These are phyloP conservation scores for Physeter macrocephalus DNA, from an alignment of 2,113 vertebrate genomes.

Conservation along the genomic window DNA sequence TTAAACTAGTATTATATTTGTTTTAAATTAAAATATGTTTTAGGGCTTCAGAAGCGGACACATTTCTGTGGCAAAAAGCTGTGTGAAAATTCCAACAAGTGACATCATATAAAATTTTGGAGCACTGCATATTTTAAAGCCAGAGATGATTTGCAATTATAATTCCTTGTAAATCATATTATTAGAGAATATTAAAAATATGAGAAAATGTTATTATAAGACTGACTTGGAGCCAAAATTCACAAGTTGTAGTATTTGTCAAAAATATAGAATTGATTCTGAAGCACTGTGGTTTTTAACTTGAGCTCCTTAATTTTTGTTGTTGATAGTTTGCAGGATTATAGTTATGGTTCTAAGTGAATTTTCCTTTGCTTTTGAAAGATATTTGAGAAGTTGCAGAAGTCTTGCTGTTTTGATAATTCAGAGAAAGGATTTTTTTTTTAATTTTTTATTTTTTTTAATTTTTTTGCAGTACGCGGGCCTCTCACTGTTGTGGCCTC, in stretches of 20 bases:
- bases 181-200: conserved; percentile 1
- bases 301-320: background rate
- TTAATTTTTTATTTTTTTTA: too few relatives aligned
- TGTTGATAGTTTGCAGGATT: background rate
- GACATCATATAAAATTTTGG: background rate
- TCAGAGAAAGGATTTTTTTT: background rate
- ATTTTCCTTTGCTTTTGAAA: background rate
- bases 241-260: background rate
- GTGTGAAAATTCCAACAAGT: conserved; percentile 17
- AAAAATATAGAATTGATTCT: background rate
- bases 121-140: background rate
- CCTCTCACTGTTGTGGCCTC: too few relatives aligned
- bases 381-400: background rate
- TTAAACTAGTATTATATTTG: background rate
- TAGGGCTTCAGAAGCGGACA: background rate
- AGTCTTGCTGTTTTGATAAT: background rate
- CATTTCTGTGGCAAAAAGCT: background rate
- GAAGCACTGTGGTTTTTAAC: background rate
- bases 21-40: background rate
- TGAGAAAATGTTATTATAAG: background rate
- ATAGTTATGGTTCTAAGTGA: background rate
- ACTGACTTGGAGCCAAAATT: background rate
- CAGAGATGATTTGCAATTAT: background rate
- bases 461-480: too few relatives aligned
- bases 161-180: conserved; percentile 15